phyloP scores from a whole-genome alignment of 1,140 invertebrate genomes.

The Drosophila punjabiensis region DNA sequence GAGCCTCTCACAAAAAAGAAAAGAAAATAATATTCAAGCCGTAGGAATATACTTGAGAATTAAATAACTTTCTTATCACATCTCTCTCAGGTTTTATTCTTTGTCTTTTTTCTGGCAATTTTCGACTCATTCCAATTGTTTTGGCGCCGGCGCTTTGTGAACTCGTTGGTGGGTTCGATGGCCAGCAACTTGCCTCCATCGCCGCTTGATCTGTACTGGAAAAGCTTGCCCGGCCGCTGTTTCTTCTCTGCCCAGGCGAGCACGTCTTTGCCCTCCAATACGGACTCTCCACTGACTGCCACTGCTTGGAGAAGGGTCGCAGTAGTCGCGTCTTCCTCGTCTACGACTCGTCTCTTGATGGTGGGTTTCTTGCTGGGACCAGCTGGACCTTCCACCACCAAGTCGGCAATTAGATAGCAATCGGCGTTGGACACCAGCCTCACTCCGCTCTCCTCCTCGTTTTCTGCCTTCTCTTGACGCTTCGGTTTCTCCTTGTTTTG shows the following conservation, averaged over 20 bases:
- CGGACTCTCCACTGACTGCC: slow-evolving; percentile 38
- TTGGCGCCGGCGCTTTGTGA: slow-evolving; percentile 40
- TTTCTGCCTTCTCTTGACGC: neutral
- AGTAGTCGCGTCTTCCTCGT: neutral
- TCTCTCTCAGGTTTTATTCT: slow-evolving; percentile 24
- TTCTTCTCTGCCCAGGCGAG: slow-evolving; percentile 30
- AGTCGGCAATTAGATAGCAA: slow-evolving; percentile 45
- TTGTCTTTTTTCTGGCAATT: slow-evolving; percentile 35
- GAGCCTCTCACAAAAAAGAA: slow-evolving; percentile 6
- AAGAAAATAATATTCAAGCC: neutral
- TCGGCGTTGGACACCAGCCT: slow-evolving; percentile 49
- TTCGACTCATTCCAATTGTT: slow-evolving; percentile 61
- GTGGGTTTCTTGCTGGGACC: slow-evolving; percentile 46
- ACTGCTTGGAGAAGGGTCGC: slow-evolving; percentile 17
- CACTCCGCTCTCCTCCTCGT: neutral
- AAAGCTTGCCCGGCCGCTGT: slow-evolving; percentile 36
- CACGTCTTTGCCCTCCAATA: slow-evolving; percentile 43
- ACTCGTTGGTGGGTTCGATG: slow-evolving; percentile 53
- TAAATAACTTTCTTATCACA: slow-evolving; percentile 17
- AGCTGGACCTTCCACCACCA: slow-evolving; percentile 10
- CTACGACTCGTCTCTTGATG: slow-evolving; percentile 31
- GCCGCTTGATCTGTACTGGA: slow-evolving; percentile 37
- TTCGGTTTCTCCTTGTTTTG: neutral
- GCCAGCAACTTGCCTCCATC: slow-evolving; percentile 39
- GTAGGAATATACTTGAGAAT: neutral